These are phyloP conservation scores for Nephila pilipes DNA, from an alignment of 1,140 invertebrate genomes.

Conservation along the genomic window DNA sequence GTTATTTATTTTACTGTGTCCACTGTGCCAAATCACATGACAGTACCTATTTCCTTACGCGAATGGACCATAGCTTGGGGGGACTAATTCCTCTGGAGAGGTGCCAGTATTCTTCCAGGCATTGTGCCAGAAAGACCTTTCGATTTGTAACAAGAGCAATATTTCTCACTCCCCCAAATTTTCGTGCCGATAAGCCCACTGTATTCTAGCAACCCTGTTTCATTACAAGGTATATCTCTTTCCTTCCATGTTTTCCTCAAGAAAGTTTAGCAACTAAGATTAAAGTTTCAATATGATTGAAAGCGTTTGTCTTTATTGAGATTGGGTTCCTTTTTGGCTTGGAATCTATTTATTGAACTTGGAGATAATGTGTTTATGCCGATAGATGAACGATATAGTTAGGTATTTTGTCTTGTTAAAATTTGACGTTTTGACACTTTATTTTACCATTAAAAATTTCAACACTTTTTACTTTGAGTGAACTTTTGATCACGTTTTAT, in stretches of 20 bases:
- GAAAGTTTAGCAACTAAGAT: not conserved
- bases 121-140: constrained; percentile 48
- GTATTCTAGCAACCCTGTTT: constrained; percentile 8
- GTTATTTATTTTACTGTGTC: constrained; percentile 41
- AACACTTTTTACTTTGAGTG: no score
- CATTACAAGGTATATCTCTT: constrained; percentile 5
- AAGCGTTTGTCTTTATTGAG: not conserved
- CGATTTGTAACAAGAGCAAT: constrained; percentile 49
- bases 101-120: constrained; percentile 39
- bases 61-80: constrained; percentile 6
- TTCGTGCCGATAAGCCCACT: not conserved
- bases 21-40: constrained; percentile 13
- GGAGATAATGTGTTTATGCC: not conserved
- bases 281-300: constrained; percentile 10
- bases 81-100: constrained; percentile 53
- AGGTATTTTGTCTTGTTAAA: not conserved
- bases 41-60: not conserved
- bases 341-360: not conserved
- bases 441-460: no score
- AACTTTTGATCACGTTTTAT: no score
- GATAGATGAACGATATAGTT: not conserved
- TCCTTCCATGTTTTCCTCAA: not conserved
- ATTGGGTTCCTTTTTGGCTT: not conserved
- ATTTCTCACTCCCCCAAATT: constrained; percentile 25
- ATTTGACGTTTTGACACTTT: no score